A percentile compares a stretch with the other conserved stretches of the same genome.
Evolutionary conservation across 2,888 invertebrate species (phyloP).

Genomic region (Teleiodes luculella): DNA sequence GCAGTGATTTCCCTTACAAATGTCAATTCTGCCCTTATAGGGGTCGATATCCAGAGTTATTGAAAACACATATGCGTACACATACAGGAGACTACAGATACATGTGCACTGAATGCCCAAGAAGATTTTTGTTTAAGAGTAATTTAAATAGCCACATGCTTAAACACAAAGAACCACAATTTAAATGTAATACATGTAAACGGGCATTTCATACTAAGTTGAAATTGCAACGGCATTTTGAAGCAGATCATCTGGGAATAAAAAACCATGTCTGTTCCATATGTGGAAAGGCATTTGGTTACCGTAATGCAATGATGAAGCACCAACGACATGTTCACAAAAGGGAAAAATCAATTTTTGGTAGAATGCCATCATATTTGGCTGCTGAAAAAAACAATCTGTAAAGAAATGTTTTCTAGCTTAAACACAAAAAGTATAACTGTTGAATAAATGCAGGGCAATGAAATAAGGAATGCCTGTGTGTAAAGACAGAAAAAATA

Average conservation of each 20-base stretch:
- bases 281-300: constrained; percentile 51
- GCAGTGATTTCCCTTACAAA: constrained; percentile 23
- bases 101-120: constrained; percentile 46
- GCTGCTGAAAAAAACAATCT: constrained; percentile 19
- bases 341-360: constrained; percentile 39
- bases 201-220: constrained; percentile 44
- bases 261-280: constrained; percentile 46
- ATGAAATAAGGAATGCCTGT: too few species aligned
- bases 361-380: constrained; percentile 31
- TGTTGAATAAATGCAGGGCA: too few species aligned
- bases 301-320: constrained; percentile 49
- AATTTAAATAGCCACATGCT: constrained; percentile 44
- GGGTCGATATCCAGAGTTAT: constrained; percentile 20
- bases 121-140: constrained; percentile 43
- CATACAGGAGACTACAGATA: constrained; percentile 38
- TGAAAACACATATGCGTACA: constrained; percentile 24
- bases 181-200: constrained; percentile 45
- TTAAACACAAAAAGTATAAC: too few species aligned
- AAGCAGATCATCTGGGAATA: constrained; percentile 48
- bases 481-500: too few species aligned
- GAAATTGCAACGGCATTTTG: constrained; percentile 39
- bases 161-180: constrained; percentile 44
- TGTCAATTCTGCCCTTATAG: constrained; percentile 25
- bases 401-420: too few species aligned
- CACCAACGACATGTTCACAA: constrained; percentile 50